These are phyloP conservation scores for Steinernema feltiae DNA, from an alignment of 1,140 invertebrate species.

Conservation along the genomic window DNA sequence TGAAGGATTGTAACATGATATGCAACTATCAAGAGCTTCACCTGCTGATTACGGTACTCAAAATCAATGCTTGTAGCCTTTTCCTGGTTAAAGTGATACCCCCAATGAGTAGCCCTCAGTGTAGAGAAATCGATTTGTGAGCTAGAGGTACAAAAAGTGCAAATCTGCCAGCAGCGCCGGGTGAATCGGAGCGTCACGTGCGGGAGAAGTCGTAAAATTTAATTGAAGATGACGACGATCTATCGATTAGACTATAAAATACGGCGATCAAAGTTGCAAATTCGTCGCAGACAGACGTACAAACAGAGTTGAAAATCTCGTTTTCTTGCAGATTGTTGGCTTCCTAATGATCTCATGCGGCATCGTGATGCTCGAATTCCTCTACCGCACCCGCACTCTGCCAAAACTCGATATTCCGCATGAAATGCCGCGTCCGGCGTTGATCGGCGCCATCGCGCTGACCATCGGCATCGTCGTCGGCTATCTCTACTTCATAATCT, in stretches of 20 bases:
- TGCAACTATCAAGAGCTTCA: no score
- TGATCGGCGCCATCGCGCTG: conserved; percentile 50
- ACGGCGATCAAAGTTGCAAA: background rate
- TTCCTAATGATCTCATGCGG: conserved; percentile 42
- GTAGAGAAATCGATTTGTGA: no score
- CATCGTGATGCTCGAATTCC: conserved; percentile 49
- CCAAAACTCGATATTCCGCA: conserved; percentile 51
- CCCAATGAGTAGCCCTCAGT: no score
- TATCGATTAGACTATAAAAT: conserved; percentile 12
- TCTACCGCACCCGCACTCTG: conserved; percentile 40
- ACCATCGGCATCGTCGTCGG: conserved; percentile 53
- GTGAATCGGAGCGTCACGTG: background rate
- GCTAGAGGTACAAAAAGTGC: conserved; percentile 1
- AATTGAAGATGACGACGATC: background rate
- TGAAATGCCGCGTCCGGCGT: conserved; percentile 50
- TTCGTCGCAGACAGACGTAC: background rate
- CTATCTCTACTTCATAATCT: conserved; percentile 55
- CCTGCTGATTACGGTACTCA: no score
- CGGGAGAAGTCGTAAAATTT: conserved; percentile 16
- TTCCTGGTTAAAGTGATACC: no score
- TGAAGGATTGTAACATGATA: no score
- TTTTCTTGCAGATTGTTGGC: conserved; percentile 31
- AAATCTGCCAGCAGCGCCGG: background rate
- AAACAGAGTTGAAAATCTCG: background rate
- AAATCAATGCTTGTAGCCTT: no score